A percentile compares a stretch with the other conserved stretches of the same genome.
Conservation (phyloP, 2,113 vertebrate genomes). For the Oryzias melastigma region DNA sequence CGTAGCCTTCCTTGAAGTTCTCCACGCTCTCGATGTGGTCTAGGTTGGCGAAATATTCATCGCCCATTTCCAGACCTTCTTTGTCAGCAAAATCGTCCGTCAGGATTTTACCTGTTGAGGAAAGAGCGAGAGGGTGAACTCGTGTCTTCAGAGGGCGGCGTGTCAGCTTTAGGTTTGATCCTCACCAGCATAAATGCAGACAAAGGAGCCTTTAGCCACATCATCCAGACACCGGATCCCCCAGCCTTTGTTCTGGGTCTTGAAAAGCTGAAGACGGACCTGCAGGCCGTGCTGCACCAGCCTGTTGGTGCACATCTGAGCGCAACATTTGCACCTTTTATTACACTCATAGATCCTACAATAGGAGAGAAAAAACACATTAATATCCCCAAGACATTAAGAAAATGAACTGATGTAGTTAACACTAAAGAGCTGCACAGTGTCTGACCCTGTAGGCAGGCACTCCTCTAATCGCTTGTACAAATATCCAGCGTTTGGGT, state of each 20-base stretch:
- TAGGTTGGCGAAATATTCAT: slow-evolving; percentile 96
- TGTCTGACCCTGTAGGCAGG: slow-evolving; percentile 90
- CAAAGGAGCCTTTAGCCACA: slow-evolving; percentile 94
- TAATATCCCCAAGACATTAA: neutral
- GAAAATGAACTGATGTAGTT: neutral
- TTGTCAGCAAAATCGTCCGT: slow-evolving; percentile 97
- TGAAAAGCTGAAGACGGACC: slow-evolving; percentile 96
- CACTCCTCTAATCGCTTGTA: slow-evolving; percentile 95
- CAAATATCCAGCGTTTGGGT: slow-evolving; percentile 86
- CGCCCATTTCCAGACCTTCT: slow-evolving; percentile 96
- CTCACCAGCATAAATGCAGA: slow-evolving; percentile 96
- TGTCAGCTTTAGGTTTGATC: neutral
- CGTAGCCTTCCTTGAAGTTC: slow-evolving; percentile 97
- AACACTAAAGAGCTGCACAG: slow-evolving; percentile 2
- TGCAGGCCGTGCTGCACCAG: slow-evolving; percentile 96
- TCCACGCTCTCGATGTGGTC: slow-evolving; percentile 99
- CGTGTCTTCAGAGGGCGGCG: neutral
- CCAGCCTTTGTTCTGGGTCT: slow-evolving; percentile 99
- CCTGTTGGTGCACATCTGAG: slow-evolving; percentile 91
- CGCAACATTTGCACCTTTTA: slow-evolving; percentile 88
- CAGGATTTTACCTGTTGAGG: slow-evolving; percentile 89
- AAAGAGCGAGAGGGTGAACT: neutral
- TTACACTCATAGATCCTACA: slow-evolving; percentile 94
- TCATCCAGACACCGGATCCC: slow-evolving; percentile 96
- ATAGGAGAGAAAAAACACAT: neutral